A percentile compares a stretch with the other conserved stretches of the same genome.
phyloP scores from a whole-genome alignment of 1,140 invertebrate species.

The Drosophila mayri region DNA sequence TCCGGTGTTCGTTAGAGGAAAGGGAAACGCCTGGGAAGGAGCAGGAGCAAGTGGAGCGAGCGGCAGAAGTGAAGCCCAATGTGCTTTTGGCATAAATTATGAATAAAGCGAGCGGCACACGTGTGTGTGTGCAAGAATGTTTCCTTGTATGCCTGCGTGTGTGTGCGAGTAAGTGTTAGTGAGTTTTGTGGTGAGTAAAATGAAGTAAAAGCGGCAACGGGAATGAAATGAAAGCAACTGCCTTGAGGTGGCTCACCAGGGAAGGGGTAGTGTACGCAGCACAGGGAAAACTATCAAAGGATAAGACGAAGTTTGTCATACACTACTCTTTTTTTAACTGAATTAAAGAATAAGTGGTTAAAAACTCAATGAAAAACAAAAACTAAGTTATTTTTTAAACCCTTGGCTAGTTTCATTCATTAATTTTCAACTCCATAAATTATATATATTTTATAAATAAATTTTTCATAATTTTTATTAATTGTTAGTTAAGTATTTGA shows the following conservation, averaged over 20 bases:
- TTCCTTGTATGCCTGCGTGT: slow-evolving; percentile 20
- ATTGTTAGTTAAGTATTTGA: too few species aligned
- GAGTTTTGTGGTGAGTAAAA: slow-evolving; percentile 70
- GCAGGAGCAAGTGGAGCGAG: neutral
- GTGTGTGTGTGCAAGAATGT: slow-evolving; percentile 42
- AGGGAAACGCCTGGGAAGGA: slow-evolving; percentile 43
- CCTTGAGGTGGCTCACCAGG: slow-evolving; percentile 39
- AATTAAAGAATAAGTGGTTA: neutral
- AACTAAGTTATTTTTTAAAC: too few species aligned
- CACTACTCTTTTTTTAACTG: neutral
- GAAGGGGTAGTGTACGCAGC: slow-evolving; percentile 10
- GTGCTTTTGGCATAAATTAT: slow-evolving; percentile 82
- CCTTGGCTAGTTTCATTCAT: too few species aligned
- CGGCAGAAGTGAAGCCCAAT: slow-evolving; percentile 50
- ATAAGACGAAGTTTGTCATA: slow-evolving; percentile 25
- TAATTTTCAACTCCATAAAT: too few species aligned
- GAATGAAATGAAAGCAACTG: slow-evolving; percentile 80
- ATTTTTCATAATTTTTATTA: too few species aligned
- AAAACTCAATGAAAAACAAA: neutral
- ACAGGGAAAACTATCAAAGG: slow-evolving; percentile 24
- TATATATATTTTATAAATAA: too few species aligned
- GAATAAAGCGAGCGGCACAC: slow-evolving; percentile 71
- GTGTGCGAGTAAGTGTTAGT: slow-evolving; percentile 37
- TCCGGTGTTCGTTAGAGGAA: slow-evolving; percentile 66
- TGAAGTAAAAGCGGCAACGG: slow-evolving; percentile 74